These are phyloP conservation scores for Canis aureus DNA, from an alignment of 2,113 vertebrate genomes.

Conservation along the genomic window DNA sequence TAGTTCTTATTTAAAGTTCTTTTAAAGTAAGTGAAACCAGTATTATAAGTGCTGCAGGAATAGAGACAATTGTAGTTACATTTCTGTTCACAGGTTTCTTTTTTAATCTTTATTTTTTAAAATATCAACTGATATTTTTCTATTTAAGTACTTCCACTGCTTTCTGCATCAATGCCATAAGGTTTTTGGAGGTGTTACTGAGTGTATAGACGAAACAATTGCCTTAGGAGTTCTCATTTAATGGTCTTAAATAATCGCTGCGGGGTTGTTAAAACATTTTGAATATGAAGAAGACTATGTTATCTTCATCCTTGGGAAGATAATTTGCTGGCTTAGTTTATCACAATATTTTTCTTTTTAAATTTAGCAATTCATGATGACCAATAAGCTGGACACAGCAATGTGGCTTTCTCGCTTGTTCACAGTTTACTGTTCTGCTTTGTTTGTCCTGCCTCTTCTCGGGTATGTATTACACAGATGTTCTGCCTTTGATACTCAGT, in stretches of 20 bases:
- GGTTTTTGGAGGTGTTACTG: background rate
- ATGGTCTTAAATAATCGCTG: background rate
- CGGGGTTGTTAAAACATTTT: background rate
- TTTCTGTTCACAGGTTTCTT: constrained; percentile 44
- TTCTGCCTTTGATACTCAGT: constrained; percentile 4
- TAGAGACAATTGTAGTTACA: constrained; percentile 43
- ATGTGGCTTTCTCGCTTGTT: constrained; percentile 99
- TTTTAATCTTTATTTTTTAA: background rate
- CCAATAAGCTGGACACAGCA: constrained; percentile 97
- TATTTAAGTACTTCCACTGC: background rate
- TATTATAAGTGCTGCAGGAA: constrained; percentile 36
- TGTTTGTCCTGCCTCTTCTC: constrained; percentile 97
- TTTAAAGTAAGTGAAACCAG: constrained; percentile 52
- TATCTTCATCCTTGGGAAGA: constrained; percentile 36
- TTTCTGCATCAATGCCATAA: background rate
- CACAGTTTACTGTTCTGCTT: constrained; percentile 97
- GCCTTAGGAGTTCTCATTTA: background rate
- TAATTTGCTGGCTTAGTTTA: constrained; percentile 24
- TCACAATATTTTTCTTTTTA: constrained; percentile 61
- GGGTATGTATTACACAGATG: constrained; percentile 90
- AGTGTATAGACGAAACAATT: background rate
- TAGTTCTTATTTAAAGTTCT: constrained; percentile 57
- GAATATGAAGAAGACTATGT: background rate
- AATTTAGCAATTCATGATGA: constrained; percentile 96
- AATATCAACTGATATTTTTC: background rate